phyloP scores from a whole-genome alignment of 2,888 invertebrate species.

The Parapristionchus giblindavisi region DNA sequence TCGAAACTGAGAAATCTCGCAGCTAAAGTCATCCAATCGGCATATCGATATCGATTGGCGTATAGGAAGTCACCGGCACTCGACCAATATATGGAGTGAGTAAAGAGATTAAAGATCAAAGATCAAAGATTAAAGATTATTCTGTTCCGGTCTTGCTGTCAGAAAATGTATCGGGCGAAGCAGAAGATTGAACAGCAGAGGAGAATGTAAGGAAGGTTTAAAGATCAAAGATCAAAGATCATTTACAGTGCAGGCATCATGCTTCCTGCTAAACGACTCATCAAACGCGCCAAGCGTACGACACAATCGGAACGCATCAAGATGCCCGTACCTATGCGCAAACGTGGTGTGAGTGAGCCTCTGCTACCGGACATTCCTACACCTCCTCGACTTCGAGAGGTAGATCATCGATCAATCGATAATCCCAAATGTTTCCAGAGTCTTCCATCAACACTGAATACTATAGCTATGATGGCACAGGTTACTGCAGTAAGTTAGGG shows the following conservation, averaged over 20 bases:
- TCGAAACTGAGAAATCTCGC: slow-evolving; percentile 14
- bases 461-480: too few species aligned
- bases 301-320: neutral
- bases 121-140: neutral
- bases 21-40: slow-evolving; percentile 15
- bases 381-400: neutral
- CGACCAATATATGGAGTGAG: slow-evolving; percentile 22
- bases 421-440: neutral
- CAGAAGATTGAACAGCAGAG: slow-evolving; percentile 25
- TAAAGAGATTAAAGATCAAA: neutral
- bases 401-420: neutral
- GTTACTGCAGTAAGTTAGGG: too few species aligned
- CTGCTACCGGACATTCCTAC: neutral
- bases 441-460: too few species aligned
- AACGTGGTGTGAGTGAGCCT: slow-evolving; percentile 32
- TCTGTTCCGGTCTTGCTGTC: neutral
- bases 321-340: slow-evolving; percentile 1
- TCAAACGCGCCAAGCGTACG: slow-evolving; percentile 31
- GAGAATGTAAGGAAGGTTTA: neutral
- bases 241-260: slow-evolving; percentile 14
- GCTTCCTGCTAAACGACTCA: slow-evolving; percentile 9
- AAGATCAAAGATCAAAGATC: neutral
- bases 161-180: slow-evolving; percentile 14
- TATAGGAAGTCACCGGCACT: slow-evolving; percentile 3
- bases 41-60: slow-evolving; percentile 1